Conservation (phyloP, 2,113 vertebrate genomes). For the Apistogramma diplotaenia region DNA sequence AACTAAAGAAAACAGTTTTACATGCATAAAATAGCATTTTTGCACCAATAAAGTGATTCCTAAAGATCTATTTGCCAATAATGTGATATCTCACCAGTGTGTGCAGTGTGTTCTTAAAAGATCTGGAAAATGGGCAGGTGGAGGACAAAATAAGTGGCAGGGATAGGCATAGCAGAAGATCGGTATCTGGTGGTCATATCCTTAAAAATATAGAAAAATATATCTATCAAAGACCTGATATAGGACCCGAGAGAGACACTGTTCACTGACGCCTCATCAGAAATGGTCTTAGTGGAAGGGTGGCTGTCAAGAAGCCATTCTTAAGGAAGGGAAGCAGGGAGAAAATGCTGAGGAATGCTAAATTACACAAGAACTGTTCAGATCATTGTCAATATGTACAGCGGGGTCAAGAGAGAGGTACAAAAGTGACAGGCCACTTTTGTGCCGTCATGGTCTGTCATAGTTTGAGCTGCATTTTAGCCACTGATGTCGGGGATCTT, state of each 20-base stretch:
- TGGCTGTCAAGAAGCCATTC: too few species aligned
- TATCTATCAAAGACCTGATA: neutral
- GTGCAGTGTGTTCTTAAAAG: neutral
- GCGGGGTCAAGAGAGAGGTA: too few species aligned
- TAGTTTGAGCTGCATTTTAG: too few species aligned
- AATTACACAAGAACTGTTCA: too few species aligned
- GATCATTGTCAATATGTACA: too few species aligned
- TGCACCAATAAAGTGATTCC: neutral
- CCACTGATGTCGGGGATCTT: too few species aligned
- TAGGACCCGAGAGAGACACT: neutral
- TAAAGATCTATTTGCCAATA: neutral
- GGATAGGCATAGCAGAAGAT: neutral
- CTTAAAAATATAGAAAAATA: neutral
- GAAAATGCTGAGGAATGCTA: too few species aligned
- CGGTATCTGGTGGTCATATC: neutral
- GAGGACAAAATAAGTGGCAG: neutral
- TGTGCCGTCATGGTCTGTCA: too few species aligned
- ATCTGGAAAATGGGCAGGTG: neutral
- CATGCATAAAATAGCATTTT: neutral
- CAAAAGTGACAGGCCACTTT: too few species aligned
- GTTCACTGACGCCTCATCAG: neutral
- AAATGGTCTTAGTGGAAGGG: neutral
- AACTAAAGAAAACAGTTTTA: neutral
- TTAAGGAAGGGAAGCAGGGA: too few species aligned
- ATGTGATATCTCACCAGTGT: neutral